Evolutionary conservation across 2,888 invertebrate genomes (phyloP), one percentile per base, ranked within the genome.

Genomic region (Tiliacea aurago): DNA sequence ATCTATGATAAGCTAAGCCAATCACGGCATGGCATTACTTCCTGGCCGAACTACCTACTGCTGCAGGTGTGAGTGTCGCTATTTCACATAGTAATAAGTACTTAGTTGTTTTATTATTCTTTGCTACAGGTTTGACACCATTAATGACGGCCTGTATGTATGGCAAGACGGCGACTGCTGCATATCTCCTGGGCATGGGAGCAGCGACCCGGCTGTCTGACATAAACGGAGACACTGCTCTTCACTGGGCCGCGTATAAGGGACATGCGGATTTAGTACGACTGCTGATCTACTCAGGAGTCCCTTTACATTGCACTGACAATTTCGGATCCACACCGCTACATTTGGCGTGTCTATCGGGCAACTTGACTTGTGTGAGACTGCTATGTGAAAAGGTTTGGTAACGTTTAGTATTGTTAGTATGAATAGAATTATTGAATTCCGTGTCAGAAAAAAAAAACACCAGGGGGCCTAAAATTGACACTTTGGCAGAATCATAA

Each of bases 161-260:
- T 90, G 99, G 99, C 13, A 97, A 98, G 89, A 98, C 98, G 4
- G 98, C 98, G 15, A 98, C 99, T 0, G 99, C 99, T 0, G 99
- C 99, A 0, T 99, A 98, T 92, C 96, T 99, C 0, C 96, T 99
- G 67, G 99, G 99, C 45, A 98, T 98, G 97, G 99, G 98, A 5
- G 99, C 99, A 0, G 97, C 98, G 1, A 98, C 98, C 83, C 98
- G 98, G 89, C 96, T 98, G 63, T 98, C 98, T 1, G 99, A 99
- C 88, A 98, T 98, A 85, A 99, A 99, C 90, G 99, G 99, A 0
- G 99, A 99, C 89, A 98, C 98, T 0, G 99, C 99, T 0, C 95
- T 99, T 47, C 99, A 99, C 90, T 99, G 99, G 99, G 99, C 99
- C 0, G 98, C 99, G 0, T 99, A 99, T 92, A 99, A 99, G 93